Conservation (phyloP, 1,140 invertebrate species). For the Idris sp. region DNA sequence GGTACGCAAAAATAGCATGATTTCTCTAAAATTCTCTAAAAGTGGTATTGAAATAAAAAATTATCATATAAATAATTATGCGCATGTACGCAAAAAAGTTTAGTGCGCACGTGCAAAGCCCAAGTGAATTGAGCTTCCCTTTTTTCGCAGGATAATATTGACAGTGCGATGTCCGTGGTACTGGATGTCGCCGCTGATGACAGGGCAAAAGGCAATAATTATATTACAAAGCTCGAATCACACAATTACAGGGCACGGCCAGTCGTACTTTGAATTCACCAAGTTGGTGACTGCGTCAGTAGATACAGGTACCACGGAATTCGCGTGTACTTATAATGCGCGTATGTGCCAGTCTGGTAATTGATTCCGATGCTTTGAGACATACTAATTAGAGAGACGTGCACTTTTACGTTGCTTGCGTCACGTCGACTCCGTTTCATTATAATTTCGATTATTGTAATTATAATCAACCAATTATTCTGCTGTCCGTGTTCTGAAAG, state of each 20-base stretch:
- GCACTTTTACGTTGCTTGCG: conserved; percentile 30
- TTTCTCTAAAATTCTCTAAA: too few relatives aligned
- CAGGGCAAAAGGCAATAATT: conserved; percentile 75
- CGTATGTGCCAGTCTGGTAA: conserved; percentile 47
- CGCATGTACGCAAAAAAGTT: too few relatives aligned
- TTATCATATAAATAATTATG: too few relatives aligned
- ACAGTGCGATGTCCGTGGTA: conserved; percentile 45
- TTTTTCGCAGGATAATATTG: conserved; percentile 38
- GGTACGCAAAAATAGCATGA: too few relatives aligned
- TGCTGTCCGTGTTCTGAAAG: background rate
- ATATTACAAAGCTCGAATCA: conserved; percentile 77
- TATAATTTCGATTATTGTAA: conserved; percentile 28
- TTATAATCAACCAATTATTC: conserved; percentile 20
- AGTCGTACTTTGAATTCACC: conserved; percentile 62
- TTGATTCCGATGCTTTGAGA: conserved; percentile 58
- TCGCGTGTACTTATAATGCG: conserved; percentile 58
- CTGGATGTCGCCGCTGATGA: conserved; percentile 77
- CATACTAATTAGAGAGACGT: conserved; percentile 58
- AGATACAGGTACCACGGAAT: conserved; percentile 59
- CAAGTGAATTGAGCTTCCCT: conserved; percentile 23
- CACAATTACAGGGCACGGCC: conserved; percentile 76
- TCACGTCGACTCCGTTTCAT: conserved; percentile 18
- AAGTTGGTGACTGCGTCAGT: conserved; percentile 61
- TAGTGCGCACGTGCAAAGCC: conserved; percentile 36
- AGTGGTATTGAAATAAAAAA: too few relatives aligned